phyloP scores from a whole-genome alignment of 2,888 invertebrate genomes.

The Eristalinus aeneus region DNA sequence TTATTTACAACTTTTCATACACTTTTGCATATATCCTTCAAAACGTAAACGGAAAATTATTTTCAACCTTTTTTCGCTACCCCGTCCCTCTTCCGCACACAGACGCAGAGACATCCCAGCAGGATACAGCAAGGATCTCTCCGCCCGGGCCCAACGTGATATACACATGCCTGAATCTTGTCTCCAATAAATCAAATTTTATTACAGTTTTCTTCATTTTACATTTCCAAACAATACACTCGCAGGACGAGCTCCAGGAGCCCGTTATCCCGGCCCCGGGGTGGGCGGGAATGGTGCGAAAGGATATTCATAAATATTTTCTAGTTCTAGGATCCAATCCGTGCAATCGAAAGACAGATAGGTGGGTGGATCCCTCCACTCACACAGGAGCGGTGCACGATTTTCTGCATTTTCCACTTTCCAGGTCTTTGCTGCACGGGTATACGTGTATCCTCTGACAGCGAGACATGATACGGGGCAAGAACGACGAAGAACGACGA shows the following conservation, averaged over 20 bases:
- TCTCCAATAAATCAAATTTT: conserved; percentile 81
- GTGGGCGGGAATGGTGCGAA: conserved; percentile 8
- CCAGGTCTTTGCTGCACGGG: background rate
- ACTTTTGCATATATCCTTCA: conserved; percentile 70
- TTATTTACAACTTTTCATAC: conserved; percentile 71
- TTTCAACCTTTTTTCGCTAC: conserved; percentile 31
- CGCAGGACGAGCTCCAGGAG: conserved; percentile 8
- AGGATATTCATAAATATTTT: conserved; percentile 71
- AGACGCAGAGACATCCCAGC: conserved; percentile 50
- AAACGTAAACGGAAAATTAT: conserved; percentile 63
- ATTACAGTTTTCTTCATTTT: conserved; percentile 81
- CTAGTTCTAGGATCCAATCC: conserved; percentile 71
- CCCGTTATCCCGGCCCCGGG: background rate
- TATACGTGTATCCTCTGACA: conserved; percentile 51
- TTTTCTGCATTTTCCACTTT: background rate
- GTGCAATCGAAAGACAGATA: conserved; percentile 70
- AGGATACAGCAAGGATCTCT: conserved; percentile 60
- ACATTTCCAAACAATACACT: conserved; percentile 70
- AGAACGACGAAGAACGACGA: conserved; percentile 37
- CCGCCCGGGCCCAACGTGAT: conserved; percentile 57
- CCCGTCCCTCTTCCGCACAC: background rate
- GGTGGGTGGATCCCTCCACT: conserved; percentile 59
- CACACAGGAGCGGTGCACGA: conserved; percentile 13
- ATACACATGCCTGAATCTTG: conserved; percentile 79
- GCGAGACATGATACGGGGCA: conserved; percentile 67